Percentiles rank a stretch among this genome's conserved stretches.
Conservation (phyloP, 1,140 invertebrate species). For the Dinothrombium tinctorium region DNA sequence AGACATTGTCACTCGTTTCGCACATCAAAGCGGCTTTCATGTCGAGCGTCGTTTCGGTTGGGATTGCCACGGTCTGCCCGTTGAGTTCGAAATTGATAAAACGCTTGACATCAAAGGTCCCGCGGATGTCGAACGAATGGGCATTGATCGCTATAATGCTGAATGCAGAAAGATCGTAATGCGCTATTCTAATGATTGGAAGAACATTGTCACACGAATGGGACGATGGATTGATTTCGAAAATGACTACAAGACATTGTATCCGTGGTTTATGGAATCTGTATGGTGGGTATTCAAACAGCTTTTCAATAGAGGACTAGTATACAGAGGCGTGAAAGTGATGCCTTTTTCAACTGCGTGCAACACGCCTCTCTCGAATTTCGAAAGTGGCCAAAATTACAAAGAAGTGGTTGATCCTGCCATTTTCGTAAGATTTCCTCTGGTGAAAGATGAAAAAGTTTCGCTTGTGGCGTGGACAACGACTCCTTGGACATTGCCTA, state of each 20-base stretch:
- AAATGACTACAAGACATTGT: conserved; percentile 97
- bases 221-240: conserved; percentile 99
- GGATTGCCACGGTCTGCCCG: conserved; percentile 96
- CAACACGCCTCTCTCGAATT: conserved; percentile 90
- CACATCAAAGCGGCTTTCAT: conserved; percentile 82
- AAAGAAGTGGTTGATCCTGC: conserved; percentile 94
- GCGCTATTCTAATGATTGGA: conserved; percentile 86
- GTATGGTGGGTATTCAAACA: conserved; percentile 99
- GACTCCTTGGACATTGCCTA: conserved; percentile 96
- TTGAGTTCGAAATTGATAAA: conserved; percentile 85
- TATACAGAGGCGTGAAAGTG: conserved; percentile 66
- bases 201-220: conserved; percentile 53
- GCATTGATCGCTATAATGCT: conserved; percentile 80
- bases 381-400: conserved; percentile 96
- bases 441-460: conserved; percentile 40
- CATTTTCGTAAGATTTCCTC: conserved; percentile 62
- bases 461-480: conserved; percentile 87
- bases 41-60: conserved; percentile 96
- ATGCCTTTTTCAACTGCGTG: conserved; percentile 98
- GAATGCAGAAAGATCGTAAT: conserved; percentile 95
- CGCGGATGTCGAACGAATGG: conserved; percentile 88
- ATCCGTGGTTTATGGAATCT: conserved; percentile 96
- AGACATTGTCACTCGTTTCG: conserved; percentile 90
- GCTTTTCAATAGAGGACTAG: conserved; percentile 75
- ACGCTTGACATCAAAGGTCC: conserved; percentile 74